phyloP scores from a whole-genome alignment of 2,888 invertebrate species.

The Psococerastis gibbosa region DNA sequence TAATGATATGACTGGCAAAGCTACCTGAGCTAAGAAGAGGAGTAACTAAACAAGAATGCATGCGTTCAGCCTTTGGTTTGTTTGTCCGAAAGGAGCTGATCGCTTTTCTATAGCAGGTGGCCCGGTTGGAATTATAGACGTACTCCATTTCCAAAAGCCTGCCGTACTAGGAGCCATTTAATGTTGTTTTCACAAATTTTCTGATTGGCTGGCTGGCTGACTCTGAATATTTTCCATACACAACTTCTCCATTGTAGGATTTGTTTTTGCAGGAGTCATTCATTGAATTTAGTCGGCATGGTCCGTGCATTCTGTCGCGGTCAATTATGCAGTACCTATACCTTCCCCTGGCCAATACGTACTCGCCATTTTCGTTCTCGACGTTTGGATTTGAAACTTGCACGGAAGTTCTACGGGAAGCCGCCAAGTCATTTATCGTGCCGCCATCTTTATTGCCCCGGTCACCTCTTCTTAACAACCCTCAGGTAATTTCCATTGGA shows the following conservation, averaged over 20 bases:
- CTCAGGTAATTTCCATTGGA: too few species aligned
- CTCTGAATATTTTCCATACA: conserved; percentile 11
- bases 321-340: conserved; percentile 75
- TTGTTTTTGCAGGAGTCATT: conserved; percentile 59
- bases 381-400: conserved; percentile 42
- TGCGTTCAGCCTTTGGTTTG: too few species aligned
- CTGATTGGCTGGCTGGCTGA: conserved; percentile 4
- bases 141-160: too few species aligned
- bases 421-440: conserved; percentile 70
- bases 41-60: too few species aligned
- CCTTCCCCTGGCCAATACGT: conserved; percentile 29
- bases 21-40: too few species aligned
- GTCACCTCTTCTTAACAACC: conserved; percentile 42
- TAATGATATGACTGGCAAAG: too few species aligned
- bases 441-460: conserved; percentile 73
- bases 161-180: background rate
- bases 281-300: conserved; percentile 73
- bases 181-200: background rate
- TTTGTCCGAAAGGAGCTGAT: too few species aligned
- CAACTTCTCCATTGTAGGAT: too few species aligned
- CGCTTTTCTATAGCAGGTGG: too few species aligned
- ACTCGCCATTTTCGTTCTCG: conserved; percentile 24
- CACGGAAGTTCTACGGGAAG: conserved; percentile 67
- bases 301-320: conserved; percentile 80
- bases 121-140: too few species aligned